phyloP scores from a whole-genome alignment of 2,113 vertebrate species.

The Platycercus adscitus region DNA sequence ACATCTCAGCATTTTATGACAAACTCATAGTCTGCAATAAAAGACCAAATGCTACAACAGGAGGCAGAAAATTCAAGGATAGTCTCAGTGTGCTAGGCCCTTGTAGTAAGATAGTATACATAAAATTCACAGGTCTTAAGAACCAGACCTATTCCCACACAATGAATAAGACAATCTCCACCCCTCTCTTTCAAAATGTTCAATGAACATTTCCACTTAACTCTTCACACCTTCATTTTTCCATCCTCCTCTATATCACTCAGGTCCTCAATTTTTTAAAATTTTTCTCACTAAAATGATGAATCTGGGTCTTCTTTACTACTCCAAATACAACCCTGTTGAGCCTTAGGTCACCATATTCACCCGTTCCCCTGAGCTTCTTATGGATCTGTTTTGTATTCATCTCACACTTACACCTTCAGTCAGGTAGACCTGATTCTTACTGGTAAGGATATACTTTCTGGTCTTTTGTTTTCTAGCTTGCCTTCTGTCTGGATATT shows the following conservation, averaged over 20 bases:
- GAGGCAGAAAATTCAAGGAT: background rate
- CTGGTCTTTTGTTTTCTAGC: background rate
- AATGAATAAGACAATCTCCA: background rate
- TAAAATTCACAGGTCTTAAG: background rate
- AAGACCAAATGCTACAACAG: background rate
- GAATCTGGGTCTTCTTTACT: background rate
- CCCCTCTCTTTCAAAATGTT: background rate
- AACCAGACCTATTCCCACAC: background rate
- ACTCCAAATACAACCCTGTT: background rate
- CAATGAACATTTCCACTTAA: background rate
- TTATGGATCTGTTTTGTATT: background rate
- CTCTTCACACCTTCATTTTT: background rate
- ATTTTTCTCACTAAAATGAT: background rate
- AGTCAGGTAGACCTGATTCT: background rate
- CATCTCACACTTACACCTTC: background rate
- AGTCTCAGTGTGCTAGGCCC: background rate
- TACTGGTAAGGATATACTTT: background rate
- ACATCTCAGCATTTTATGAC: background rate
- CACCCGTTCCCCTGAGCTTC: background rate
- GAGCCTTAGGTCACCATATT: background rate
- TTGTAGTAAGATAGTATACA: background rate
- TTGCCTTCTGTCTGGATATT: background rate
- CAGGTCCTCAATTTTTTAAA: background rate
- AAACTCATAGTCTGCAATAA: background rate
- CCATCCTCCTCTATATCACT: background rate